Conservation (phyloP, 2,888 invertebrate species). For the Amphipyra berbera region DNA sequence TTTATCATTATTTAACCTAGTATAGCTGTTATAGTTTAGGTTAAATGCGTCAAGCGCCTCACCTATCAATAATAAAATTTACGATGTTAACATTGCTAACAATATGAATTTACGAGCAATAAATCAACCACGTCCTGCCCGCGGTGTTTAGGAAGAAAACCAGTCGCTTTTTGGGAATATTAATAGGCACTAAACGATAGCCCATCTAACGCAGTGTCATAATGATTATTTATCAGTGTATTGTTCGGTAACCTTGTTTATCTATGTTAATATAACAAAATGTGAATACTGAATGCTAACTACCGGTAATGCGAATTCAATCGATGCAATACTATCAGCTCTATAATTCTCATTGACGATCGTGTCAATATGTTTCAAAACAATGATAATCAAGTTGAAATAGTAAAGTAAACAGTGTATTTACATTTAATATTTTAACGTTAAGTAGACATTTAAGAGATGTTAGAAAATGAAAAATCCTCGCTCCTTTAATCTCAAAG, state of each 20-base stretch:
- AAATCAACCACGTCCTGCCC: conserved; percentile 47
- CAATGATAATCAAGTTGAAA: conserved; percentile 41
- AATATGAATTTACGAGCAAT: conserved; percentile 65
- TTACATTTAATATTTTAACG: conserved; percentile 14
- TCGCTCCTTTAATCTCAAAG: conserved; percentile 43
- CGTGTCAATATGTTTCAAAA: conserved; percentile 27
- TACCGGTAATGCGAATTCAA: conserved; percentile 34
- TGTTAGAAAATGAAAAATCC: conserved; percentile 3
- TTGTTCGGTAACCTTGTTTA: conserved; percentile 30
- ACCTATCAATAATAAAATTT: conserved; percentile 62
- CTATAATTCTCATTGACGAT: conserved; percentile 13
- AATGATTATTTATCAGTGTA: conserved; percentile 29
- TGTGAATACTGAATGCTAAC: conserved; percentile 31
- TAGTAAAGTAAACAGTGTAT: conserved; percentile 15
- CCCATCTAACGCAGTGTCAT: conserved; percentile 16
- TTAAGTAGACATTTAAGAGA: neutral
- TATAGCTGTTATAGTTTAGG: conserved; percentile 11
- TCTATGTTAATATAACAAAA: conserved; percentile 31
- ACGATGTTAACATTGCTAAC: conserved; percentile 62
- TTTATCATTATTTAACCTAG: conserved; percentile 3
- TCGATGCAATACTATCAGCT: conserved; percentile 34
- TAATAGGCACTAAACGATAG: conserved; percentile 33
- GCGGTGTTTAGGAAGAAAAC: conserved; percentile 24
- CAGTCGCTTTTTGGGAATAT: conserved; percentile 35
- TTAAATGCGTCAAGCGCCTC: conserved; percentile 44